Percentiles rank a stretch among this genome's conserved stretches.
These are phyloP conservation scores for Tipula lateralis DNA, from an alignment of 2,888 invertebrate species.

Conservation along the genomic window DNA sequence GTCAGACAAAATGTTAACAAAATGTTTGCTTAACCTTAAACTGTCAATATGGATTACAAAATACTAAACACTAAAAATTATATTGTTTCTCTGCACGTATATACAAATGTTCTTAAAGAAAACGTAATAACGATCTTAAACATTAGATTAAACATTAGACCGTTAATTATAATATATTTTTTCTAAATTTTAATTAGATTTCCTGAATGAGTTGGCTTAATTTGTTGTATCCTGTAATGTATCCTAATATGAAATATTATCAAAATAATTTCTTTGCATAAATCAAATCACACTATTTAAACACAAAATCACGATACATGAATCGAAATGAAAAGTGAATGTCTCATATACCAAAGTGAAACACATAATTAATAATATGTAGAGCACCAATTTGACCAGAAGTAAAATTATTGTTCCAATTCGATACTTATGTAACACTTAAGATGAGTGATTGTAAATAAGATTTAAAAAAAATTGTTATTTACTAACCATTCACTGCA, in stretches of 20 bases:
- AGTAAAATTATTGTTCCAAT: neutral
- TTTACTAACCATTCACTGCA: neutral
- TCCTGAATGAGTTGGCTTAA: neutral
- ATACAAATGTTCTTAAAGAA: neutral
- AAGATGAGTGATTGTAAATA: neutral
- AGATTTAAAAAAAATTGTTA: neutral
- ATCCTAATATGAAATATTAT: neutral
- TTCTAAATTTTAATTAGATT: neutral
- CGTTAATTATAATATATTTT: neutral
- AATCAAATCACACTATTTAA: neutral
- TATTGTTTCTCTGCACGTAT: no score
- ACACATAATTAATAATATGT: neutral
- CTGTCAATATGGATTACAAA: neutral
- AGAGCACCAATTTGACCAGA: constrained; percentile 1
- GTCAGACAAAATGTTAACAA: neutral
- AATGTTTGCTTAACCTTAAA: neutral
- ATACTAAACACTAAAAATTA: neutral
- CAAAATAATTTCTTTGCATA: neutral
- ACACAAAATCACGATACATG: neutral
- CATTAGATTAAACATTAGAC: neutral
- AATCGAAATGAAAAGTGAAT: neutral
- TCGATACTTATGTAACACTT: neutral
- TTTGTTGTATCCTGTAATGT: neutral
- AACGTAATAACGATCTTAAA: neutral
- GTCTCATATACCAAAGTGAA: neutral